Evolutionary conservation across 2,113 vertebrate genomes (phyloP).

Genomic region (Psilopsiagon aurifrons): DNA sequence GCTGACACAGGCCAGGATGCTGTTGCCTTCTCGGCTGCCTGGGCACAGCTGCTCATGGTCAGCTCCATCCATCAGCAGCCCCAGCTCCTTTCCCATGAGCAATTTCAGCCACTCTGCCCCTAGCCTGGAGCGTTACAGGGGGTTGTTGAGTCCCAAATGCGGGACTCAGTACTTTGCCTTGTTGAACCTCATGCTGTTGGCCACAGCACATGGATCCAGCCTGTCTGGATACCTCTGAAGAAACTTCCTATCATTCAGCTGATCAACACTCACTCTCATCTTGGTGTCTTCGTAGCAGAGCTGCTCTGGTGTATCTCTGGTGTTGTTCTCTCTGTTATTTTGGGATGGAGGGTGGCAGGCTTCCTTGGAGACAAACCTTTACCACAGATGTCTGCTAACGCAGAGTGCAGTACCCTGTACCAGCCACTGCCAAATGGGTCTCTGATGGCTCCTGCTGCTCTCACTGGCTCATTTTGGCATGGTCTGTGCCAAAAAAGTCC

Average conservation of each 20-base stretch:
- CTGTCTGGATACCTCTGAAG: background rate
- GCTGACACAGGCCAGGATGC: too few species aligned
- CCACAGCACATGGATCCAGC: background rate
- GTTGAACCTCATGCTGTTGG: background rate
- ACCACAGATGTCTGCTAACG: accelerated
- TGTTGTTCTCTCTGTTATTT: background rate
- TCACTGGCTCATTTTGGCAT: accelerated
- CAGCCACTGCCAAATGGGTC: accelerated
- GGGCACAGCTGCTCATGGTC: too few species aligned
- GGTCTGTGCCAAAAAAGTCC: background rate
- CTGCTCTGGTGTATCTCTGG: background rate
- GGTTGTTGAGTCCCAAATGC: background rate
- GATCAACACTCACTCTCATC: background rate
- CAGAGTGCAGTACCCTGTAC: accelerated
- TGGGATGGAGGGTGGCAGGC: background rate
- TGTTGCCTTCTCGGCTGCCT: too few species aligned
- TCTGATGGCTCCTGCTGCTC: background rate
- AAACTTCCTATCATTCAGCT: background rate
- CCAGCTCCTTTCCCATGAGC: too few species aligned
- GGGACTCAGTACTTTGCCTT: too few species aligned
- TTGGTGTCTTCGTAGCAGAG: background rate
- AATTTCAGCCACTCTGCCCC: too few species aligned
- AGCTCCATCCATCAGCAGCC: too few species aligned
- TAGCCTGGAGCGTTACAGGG: background rate
- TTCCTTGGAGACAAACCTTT: background rate